Conservation (phyloP, 2,888 invertebrate species). For the Graphium colonna region DNA sequence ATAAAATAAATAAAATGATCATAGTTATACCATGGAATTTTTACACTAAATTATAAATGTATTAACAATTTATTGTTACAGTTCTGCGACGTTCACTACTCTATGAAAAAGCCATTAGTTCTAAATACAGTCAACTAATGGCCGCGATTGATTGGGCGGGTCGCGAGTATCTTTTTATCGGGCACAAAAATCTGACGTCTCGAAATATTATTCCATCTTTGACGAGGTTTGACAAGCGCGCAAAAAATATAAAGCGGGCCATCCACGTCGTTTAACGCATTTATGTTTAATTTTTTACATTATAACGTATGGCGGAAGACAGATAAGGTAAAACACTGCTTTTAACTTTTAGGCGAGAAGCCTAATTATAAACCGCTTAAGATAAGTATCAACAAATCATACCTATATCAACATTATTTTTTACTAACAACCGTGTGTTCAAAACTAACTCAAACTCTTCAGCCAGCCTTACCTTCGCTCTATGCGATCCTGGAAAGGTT, state of each 20-base stretch:
- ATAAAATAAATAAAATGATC: too few species aligned
- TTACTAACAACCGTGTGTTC: too few species aligned
- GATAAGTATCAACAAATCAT: not conserved
- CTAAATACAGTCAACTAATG: constrained; percentile 61
- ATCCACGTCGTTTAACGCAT: not conserved
- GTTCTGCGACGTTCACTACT: constrained; percentile 29
- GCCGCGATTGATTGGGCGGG: constrained; percentile 58
- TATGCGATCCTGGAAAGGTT: too few species aligned
- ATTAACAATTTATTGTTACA: not conserved
- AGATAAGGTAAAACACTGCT: too few species aligned
- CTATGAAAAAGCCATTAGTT: constrained; percentile 54
- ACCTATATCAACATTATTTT: not conserved
- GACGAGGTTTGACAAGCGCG: constrained; percentile 52
- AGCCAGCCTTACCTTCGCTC: too few species aligned
- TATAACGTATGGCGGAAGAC: too few species aligned
- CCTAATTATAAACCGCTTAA: too few species aligned
- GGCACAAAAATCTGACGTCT: constrained; percentile 50
- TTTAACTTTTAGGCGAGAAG: too few species aligned
- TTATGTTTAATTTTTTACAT: not conserved
- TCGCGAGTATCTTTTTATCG: constrained; percentile 51
- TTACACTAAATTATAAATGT: too few species aligned
- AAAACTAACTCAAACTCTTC: too few species aligned
- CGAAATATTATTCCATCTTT: constrained; percentile 49
- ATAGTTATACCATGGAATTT: too few species aligned
- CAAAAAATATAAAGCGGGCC: constrained; percentile 34